Evolutionary conservation across 2,113 vertebrate species (phyloP).

Genomic region (Acanthisitta chloris): DNA sequence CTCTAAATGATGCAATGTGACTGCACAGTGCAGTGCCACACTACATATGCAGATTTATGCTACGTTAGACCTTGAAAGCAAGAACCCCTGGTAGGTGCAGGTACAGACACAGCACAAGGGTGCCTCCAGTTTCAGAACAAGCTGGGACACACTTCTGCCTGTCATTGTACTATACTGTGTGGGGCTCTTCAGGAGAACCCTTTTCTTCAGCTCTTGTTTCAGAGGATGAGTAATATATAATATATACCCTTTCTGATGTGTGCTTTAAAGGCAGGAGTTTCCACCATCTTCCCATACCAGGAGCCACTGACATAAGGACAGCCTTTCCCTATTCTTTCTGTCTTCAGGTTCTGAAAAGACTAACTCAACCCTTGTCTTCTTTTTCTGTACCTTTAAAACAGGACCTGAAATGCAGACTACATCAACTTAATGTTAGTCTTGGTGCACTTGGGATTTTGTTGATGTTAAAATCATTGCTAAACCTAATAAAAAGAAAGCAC

Average conservation of each 20-base stretch:
- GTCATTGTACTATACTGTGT: not conserved
- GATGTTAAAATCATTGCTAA: not conserved
- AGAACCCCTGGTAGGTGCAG: not conserved
- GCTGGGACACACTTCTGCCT: not conserved
- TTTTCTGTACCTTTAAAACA: not conserved
- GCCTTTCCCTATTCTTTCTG: not conserved
- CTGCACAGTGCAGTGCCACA: not conserved
- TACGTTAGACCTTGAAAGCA: not conserved
- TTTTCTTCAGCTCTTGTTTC: not conserved
- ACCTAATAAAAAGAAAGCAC: not conserved
- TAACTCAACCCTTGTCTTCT: not conserved
- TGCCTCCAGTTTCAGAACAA: not conserved
- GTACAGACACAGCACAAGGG: not conserved
- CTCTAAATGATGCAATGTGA: not conserved
- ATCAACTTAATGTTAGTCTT: not conserved
- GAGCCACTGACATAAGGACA: rapidly evolving
- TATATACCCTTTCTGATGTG: not conserved
- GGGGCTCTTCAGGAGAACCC: not conserved
- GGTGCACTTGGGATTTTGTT: not conserved
- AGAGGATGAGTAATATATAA: not conserved
- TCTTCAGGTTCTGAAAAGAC: not conserved
- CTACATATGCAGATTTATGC: not conserved
- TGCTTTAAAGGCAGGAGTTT: not conserved
- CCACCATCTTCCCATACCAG: not conserved
- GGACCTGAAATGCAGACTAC: not conserved